These are phyloP conservation scores for Nycticebus coucang DNA, from an alignment of 2,113 vertebrate species.

Conservation along the genomic window DNA sequence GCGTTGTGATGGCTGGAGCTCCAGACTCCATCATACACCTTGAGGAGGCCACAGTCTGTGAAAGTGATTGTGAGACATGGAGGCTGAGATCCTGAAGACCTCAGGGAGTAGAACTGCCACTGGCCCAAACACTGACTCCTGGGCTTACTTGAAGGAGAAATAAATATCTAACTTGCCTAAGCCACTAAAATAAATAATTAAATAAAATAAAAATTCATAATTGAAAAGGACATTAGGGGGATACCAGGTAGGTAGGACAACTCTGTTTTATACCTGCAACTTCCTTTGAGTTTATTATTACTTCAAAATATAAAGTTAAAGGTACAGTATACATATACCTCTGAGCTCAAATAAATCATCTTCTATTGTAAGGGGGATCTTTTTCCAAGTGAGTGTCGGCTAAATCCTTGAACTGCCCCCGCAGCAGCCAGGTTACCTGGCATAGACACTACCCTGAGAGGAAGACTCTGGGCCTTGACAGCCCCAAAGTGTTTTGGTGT, in stretches of 20 bases:
- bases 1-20: neutral
- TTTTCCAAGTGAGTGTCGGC: neutral
- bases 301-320: neutral
- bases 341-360: neutral
- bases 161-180: neutral
- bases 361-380: no score
- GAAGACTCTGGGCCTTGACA: accelerated
- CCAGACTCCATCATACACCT: neutral
- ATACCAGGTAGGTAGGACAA: no score
- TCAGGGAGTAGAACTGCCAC: neutral
- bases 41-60: neutral
- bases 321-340: accelerated
- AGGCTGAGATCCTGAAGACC: neutral
- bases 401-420: accelerated
- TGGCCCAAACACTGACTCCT: neutral
- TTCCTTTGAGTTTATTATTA: neutral
- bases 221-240: neutral
- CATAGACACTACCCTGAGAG: accelerated
- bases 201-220: neutral
- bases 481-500: accelerated
- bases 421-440: neutral
- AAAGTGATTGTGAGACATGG: neutral
- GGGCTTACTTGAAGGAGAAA: neutral
- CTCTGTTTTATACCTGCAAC: no score
- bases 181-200: neutral